Conservation (phyloP, 2,797 vertebrate genomes). For the Cuniculus paca region DNA sequence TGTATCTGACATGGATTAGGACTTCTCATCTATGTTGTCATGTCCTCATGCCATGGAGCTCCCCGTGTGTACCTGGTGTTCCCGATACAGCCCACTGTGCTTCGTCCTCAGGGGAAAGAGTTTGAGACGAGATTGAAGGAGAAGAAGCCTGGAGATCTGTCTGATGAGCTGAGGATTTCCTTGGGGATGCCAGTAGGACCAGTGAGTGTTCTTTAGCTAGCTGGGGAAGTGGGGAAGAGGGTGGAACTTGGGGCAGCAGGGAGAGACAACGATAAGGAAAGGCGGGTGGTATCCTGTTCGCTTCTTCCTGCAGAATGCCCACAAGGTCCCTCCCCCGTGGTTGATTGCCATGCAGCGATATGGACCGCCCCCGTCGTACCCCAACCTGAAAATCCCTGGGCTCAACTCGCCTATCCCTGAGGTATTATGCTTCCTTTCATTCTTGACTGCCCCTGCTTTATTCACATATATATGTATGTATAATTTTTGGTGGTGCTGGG, state of each 20-base stretch:
- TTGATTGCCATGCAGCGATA: slow-evolving; percentile 98
- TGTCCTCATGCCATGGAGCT: background rate
- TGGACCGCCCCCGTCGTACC: slow-evolving; percentile 96
- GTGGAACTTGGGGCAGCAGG: background rate
- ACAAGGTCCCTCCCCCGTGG: slow-evolving; percentile 97
- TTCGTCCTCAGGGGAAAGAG: slow-evolving; percentile 93
- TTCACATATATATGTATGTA: no score
- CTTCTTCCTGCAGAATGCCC: slow-evolving; percentile 91
- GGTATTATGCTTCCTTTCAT: slow-evolving; percentile 59
- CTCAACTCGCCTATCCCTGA: slow-evolving; percentile 97
- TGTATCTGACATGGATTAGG: slow-evolving; percentile 2
- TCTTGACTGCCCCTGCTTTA: background rate
- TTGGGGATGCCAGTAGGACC: slow-evolving; percentile 97
- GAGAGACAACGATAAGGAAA: background rate
- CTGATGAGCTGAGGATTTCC: slow-evolving; percentile 94
- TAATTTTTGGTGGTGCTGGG: background rate
- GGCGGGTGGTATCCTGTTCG: background rate
- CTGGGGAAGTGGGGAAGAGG: background rate
- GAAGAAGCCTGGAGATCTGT: slow-evolving; percentile 97
- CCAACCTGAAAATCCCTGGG: slow-evolving; percentile 97
- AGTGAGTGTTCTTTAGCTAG: slow-evolving; percentile 85
- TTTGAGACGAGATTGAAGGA: slow-evolving; percentile 97
- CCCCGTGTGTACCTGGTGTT: background rate
- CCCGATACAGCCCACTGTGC: background rate
- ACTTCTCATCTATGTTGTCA: background rate